Evolutionary conservation across 2,888 invertebrate genomes (phyloP).

Genomic region (Acanthopleura granulata): DNA sequence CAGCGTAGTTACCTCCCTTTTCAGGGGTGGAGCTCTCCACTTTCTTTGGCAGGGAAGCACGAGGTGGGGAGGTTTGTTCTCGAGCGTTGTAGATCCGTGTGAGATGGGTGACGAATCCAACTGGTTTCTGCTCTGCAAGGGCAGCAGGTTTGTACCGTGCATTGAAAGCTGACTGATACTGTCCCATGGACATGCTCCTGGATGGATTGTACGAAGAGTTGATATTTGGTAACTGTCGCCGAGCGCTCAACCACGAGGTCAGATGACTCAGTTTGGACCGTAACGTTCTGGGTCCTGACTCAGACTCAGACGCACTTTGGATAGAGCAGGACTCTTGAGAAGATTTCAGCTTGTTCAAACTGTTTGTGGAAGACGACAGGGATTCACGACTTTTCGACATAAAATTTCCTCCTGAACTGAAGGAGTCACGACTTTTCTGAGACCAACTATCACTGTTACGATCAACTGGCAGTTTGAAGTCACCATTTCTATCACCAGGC

Average conservation of each 20-base stretch:
- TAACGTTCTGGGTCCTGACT: background rate
- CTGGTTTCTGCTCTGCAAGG: background rate
- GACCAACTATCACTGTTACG: background rate
- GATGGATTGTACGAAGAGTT: background rate
- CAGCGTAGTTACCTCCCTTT: constrained; percentile 18
- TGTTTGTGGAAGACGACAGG: background rate
- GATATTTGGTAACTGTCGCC: background rate
- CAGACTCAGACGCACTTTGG: no score
- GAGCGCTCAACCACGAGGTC: background rate
- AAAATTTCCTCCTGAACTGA: background rate
- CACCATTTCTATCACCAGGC: no score
- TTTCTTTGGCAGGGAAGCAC: background rate
- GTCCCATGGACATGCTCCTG: background rate
- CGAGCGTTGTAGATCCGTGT: background rate
- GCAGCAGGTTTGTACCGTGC: background rate
- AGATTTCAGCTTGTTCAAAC: background rate
- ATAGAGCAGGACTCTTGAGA: background rate
- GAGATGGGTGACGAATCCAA: background rate
- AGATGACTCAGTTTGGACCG: background rate
- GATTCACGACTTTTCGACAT: constrained; percentile 12
- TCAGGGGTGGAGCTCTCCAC: background rate
- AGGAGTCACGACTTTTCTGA: background rate
- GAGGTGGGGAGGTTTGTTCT: background rate
- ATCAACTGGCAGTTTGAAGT: background rate
- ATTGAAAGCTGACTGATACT: background rate